These are phyloP conservation scores for Champsocephalus esox DNA, from an alignment of 2,797 vertebrate species.

Conservation along the genomic window DNA sequence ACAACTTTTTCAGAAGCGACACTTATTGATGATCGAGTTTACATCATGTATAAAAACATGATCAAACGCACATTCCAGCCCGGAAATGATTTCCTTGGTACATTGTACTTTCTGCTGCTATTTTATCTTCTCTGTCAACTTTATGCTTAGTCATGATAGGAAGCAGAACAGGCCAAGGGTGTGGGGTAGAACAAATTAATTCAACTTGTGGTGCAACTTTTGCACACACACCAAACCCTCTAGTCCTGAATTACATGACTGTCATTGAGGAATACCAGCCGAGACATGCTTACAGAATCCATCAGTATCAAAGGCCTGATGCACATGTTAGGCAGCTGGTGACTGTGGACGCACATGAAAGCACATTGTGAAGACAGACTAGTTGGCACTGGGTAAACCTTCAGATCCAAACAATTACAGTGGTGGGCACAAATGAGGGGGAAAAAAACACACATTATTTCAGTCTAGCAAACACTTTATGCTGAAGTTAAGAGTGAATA, in stretches of 20 bases:
- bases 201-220: conserved; percentile 32
- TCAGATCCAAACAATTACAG: conserved; percentile 65
- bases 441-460: conserved; percentile 55
- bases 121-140: conserved; percentile 57
- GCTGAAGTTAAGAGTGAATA: conserved; percentile 29
- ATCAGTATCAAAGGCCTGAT: conserved; percentile 60
- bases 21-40: background rate
- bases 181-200: conserved; percentile 50
- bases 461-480: conserved; percentile 44
- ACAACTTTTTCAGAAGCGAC: background rate
- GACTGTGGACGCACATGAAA: conserved; percentile 63
- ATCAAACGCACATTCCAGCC: conserved; percentile 14
- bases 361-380: conserved; percentile 58
- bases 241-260: conserved; percentile 17
- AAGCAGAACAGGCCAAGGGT: conserved; percentile 55
- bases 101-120: conserved; percentile 28
- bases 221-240: conserved; percentile 38
- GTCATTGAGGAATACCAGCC: conserved; percentile 34
- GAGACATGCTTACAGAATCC: conserved; percentile 54
- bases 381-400: conserved; percentile 48
- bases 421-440: conserved; percentile 53
- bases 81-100: conserved; percentile 15
- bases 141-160: conserved; percentile 67
- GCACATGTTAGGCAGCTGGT: conserved; percentile 49
- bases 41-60: conserved; percentile 1